phyloP scores from a whole-genome alignment of 2,113 vertebrate genomes.

The Calyptomena viridis region DNA sequence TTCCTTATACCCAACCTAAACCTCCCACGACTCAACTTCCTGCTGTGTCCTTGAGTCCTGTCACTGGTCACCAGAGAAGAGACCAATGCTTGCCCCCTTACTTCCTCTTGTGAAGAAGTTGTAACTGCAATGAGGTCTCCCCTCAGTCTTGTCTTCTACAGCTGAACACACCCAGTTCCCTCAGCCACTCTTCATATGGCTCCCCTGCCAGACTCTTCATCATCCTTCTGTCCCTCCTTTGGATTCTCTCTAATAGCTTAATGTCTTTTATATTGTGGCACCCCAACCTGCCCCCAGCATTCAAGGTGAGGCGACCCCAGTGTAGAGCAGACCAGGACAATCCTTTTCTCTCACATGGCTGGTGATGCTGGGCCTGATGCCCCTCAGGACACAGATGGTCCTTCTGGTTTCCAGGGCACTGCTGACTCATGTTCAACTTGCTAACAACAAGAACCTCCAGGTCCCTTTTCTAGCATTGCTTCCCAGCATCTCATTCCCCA shows the following conservation, averaged over 20 bases:
- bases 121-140: neutral
- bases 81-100: neutral
- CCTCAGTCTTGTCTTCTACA: neutral
- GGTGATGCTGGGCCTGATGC: fast-evolving
- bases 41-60: neutral
- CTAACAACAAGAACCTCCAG: fast-evolving
- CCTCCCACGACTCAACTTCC: neutral
- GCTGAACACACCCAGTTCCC: neutral
- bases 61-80: neutral
- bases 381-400: neutral
- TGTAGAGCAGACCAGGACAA: fast-evolving
- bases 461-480: neutral
- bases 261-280: neutral
- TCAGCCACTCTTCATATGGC: fast-evolving
- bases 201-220: neutral
- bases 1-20: neutral
- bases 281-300: neutral
- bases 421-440: neutral
- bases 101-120: neutral
- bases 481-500: neutral
- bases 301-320: fast-evolving
- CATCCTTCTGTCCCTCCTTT: neutral
- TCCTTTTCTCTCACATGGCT: fast-evolving
- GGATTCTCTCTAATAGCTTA: neutral
- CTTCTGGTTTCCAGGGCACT: neutral